These are phyloP conservation scores for Rhagium mordax DNA, from an alignment of 2,888 invertebrate genomes.

Conservation along the genomic window DNA sequence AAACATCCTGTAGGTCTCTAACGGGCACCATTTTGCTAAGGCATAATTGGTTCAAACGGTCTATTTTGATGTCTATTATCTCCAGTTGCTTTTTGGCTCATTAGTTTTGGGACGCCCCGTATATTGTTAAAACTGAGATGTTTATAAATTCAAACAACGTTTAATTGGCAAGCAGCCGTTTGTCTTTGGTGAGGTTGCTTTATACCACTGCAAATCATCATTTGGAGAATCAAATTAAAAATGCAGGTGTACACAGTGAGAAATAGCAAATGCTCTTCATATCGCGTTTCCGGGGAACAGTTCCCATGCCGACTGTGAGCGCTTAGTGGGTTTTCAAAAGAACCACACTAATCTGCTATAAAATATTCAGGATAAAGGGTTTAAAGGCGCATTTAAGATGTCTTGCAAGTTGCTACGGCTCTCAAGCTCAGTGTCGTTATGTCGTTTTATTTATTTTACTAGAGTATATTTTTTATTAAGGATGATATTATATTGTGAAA, in stretches of 20 bases:
- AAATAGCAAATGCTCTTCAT: conserved; percentile 24
- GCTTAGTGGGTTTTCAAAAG: conserved; percentile 31
- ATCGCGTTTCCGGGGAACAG: conserved; percentile 8
- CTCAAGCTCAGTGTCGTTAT: not conserved
- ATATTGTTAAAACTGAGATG: not conserved
- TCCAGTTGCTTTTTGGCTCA: too few relatives aligned
- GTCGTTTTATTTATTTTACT: not conserved
- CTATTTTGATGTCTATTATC: too few relatives aligned
- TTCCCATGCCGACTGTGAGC: conserved; percentile 6
- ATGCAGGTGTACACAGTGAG: conserved; percentile 20
- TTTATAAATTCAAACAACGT: not conserved
- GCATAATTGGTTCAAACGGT: too few relatives aligned
- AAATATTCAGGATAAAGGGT: conserved; percentile 52
- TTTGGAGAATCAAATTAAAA: conserved; percentile 19
- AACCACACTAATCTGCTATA: conserved; percentile 52
- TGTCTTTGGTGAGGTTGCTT: not conserved
- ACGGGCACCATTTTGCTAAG: too few relatives aligned
- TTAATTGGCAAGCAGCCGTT: not conserved
- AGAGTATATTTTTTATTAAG: not conserved
- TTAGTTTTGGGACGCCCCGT: too few relatives aligned
- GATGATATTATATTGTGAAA: not conserved
- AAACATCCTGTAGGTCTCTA: too few relatives aligned
- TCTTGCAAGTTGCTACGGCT: conserved; percentile 38
- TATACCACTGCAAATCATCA: not conserved
- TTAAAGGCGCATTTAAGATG: conserved; percentile 42